Conservation (phyloP, 2,113 vertebrate genomes). For the Calonectris borealis region DNA sequence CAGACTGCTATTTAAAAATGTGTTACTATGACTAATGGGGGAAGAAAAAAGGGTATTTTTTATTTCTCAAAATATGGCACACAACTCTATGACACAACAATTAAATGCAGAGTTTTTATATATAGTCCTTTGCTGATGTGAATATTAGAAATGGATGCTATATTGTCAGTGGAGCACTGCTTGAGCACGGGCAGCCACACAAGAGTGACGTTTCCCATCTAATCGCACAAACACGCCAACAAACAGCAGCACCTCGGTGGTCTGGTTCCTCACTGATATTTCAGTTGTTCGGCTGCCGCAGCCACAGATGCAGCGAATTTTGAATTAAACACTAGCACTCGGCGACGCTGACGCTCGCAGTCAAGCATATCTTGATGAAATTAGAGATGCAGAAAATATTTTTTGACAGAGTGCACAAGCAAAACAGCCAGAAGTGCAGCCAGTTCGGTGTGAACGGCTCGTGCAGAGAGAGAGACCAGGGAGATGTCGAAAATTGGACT, state of each 20-base stretch:
- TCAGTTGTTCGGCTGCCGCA: constrained; percentile 54
- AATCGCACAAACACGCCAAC: constrained; percentile 50
- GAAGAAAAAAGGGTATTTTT: neutral
- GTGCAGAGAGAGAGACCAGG: constrained; percentile 35
- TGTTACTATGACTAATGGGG: neutral
- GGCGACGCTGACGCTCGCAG: constrained; percentile 65
- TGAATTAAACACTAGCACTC: constrained; percentile 65
- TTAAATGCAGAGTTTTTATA: neutral
- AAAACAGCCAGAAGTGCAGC: constrained; percentile 70
- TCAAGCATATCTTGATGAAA: constrained; percentile 76
- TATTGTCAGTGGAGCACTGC: neutral
- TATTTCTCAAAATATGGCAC: neutral
- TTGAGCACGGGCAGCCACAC: neutral
- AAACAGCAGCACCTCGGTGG: constrained; percentile 41
- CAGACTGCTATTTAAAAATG: neutral
- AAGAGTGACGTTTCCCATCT: constrained; percentile 9
- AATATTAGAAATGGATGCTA: neutral
- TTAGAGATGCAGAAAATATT: constrained; percentile 79
- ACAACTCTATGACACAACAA: neutral
- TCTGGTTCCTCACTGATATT: constrained; percentile 62
- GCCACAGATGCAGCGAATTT: neutral
- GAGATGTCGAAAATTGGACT: constrained; percentile 75
- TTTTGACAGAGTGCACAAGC: constrained; percentile 68
- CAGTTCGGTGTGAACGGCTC: constrained; percentile 45
- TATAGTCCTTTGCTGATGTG: neutral